phyloP scores from a whole-genome alignment of 2,888 invertebrate genomes.

The Panorpa germanica region DNA sequence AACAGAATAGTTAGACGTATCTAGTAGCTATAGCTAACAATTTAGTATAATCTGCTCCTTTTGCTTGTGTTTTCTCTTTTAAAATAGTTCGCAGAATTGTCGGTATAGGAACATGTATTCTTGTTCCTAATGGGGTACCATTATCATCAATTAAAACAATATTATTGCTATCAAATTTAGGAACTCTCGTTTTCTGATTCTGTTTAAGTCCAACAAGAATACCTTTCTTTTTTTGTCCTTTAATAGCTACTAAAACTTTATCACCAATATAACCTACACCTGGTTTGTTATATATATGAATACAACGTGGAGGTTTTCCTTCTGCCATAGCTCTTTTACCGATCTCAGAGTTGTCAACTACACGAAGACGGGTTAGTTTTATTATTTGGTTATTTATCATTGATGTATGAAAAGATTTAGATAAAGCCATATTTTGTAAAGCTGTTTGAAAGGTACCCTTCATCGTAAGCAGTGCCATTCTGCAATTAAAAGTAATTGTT shows the following conservation, averaged over 20 bases:
- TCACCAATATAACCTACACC: constrained; percentile 50
- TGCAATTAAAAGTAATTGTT: no score
- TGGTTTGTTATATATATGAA: constrained; percentile 82
- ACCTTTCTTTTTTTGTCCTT: constrained; percentile 88
- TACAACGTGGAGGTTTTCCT: constrained; percentile 82
- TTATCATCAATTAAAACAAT: constrained; percentile 88
- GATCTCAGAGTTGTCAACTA: constrained; percentile 93
- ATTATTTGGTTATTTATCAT: constrained; percentile 42
- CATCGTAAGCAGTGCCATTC: no score
- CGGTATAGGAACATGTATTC: constrained; percentile 91
- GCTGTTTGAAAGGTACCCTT: no score
- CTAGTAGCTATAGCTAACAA: constrained; percentile 73
- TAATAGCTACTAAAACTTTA: constrained; percentile 79
- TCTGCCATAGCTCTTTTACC: constrained; percentile 90
- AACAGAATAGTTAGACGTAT: constrained; percentile 75
- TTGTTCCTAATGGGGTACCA: constrained; percentile 85
- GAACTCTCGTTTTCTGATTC: constrained; percentile 59
- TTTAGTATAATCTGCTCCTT: constrained; percentile 85
- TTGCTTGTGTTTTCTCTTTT: constrained; percentile 58
- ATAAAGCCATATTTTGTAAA: no score
- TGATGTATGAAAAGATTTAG: constrained; percentile 33
- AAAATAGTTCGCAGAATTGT: constrained; percentile 68
- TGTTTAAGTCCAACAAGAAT: constrained; percentile 79
- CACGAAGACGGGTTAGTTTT: constrained; percentile 58
- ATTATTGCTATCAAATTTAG: constrained; percentile 90